Base-by-base conservation (phyloP, 2,888 invertebrate species). In the Dyspetes luteomarginatus region DNA sequence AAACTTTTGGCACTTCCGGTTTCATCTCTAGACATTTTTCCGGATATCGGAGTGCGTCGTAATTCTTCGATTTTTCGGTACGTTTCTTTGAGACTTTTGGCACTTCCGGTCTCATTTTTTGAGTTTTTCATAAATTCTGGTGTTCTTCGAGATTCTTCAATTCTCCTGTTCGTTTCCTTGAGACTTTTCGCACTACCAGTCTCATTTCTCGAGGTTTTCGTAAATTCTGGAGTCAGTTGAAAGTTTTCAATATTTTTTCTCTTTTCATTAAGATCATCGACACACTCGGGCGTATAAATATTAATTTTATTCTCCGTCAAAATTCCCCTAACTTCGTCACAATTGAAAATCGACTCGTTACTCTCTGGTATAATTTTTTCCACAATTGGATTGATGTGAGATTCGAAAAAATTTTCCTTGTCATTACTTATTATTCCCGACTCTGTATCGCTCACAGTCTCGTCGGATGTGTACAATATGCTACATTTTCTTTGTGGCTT, bases 391-490 rank as follows among this genome's bases (percentile, higher is more conserved):
- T 36, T 41, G 1, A 9, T 2, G 0, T 4, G 67, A 5, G 52
- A 19, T 5, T 48, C 30, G 0, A 28, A n/a, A 2, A 24, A 19
- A 68, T 74, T 77, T 50, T 81, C 64, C 12, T 68, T 73, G 22
- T 50, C 45, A 1, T 30, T 17, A 4, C 7, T 7, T 7, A 36
- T 12, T 12, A 19, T 28, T 15, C 7, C 24, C 0, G 26, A 75
- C 17, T 62, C 71, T 0, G 7, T 30, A 7, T 81, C 76, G 17
- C 67, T 81, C 7, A 48, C 79, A 17, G 82, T 85, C 9, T 89
- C 86, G 15, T 88, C 86, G 0, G 87, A 88, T 0, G 85, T 86
- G 36, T 83, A 85, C 12, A 58, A 60, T 4, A 62, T 78, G 24
- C 78, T 79, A 4, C 71, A 72, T 56, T 65, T 81, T 58, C 55